Conservation (phyloP, 2,797 vertebrate genomes). For the Cuculus canorus region DNA sequence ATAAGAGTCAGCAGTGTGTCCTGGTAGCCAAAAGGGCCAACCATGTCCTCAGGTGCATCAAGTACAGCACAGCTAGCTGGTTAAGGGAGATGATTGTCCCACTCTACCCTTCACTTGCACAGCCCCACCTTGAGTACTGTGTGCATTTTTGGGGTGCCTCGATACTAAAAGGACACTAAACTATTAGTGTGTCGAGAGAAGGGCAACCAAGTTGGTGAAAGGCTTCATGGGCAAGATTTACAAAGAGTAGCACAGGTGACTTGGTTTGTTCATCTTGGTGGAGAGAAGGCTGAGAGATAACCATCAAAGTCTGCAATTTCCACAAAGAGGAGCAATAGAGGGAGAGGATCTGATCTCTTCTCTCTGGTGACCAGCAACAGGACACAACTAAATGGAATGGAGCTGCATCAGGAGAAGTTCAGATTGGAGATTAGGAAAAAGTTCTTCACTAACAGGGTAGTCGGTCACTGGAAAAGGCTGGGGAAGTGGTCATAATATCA, state of each 20-base stretch:
- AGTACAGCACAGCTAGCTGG: fast-evolving
- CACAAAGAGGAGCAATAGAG: fast-evolving
- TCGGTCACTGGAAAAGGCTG: not conserved
- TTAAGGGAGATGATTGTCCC: not conserved
- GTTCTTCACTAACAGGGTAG: not conserved
- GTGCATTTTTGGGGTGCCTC: not conserved
- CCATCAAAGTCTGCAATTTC: not conserved
- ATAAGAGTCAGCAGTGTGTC: too few species aligned
- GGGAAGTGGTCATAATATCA: not conserved
- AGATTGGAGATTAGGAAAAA: not conserved
- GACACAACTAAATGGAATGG: not conserved
- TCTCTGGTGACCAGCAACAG: not conserved
- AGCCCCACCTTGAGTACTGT: fast-evolving
- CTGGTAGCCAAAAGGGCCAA: not conserved
- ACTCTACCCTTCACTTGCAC: fast-evolving
- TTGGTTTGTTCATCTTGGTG: not conserved
- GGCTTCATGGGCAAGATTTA: fast-evolving
- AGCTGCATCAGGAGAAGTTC: not conserved
- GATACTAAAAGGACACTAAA: not conserved
- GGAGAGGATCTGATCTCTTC: not conserved
- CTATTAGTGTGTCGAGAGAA: not conserved
- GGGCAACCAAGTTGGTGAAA: not conserved
- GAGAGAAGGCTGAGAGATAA: not conserved
- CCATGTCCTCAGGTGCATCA: fast-evolving
- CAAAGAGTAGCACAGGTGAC: fast-evolving